Percentiles rank a stretch among this genome's conserved stretches.
phyloP scores from a whole-genome alignment of 2,888 invertebrate genomes.

The Caenorhabditis sp. region DNA sequence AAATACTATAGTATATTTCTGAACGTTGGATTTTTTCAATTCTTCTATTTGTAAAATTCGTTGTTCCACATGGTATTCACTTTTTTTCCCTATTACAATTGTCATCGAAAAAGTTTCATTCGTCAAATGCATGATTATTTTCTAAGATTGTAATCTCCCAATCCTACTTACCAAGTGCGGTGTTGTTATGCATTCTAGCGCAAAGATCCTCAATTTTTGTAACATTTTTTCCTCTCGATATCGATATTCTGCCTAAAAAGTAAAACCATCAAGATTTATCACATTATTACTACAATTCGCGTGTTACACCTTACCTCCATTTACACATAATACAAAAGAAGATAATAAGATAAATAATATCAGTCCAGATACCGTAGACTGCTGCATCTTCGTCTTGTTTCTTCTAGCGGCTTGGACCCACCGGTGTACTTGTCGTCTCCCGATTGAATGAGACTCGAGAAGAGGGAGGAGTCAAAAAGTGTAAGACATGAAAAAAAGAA shows the following conservation, averaged over 20 bases:
- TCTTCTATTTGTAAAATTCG: too few relatives aligned
- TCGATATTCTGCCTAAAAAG: constrained; percentile 45
- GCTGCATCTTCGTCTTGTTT: constrained; percentile 30
- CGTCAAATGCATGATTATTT: too few relatives aligned
- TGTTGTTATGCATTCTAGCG: constrained; percentile 62
- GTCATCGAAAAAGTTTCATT: too few relatives aligned
- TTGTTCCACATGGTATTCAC: too few relatives aligned
- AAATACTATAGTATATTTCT: too few relatives aligned
- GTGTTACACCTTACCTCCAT: constrained; percentile 23
- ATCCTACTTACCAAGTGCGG: constrained; percentile 44
- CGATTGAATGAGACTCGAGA: neutral
- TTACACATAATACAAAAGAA: constrained; percentile 28
- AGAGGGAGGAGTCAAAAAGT: constrained; percentile 6
- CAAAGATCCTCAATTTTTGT: constrained; percentile 54
- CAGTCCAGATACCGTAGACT: constrained; percentile 32
- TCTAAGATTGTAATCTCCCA: neutral
- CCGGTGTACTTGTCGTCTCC: neutral
- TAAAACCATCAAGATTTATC: neutral
- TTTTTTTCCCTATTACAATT: too few relatives aligned
- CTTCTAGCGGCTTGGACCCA: neutral
- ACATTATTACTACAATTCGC: neutral
- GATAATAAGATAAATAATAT: constrained; percentile 25
- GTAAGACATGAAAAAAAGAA: constrained; percentile 26
- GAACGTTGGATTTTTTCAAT: too few relatives aligned
- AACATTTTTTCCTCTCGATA: constrained; percentile 51